A percentile compares a stretch with the other conserved stretches of the same genome.
Conservation (phyloP, 2,888 invertebrate species). For the Nomada lathburiana region DNA sequence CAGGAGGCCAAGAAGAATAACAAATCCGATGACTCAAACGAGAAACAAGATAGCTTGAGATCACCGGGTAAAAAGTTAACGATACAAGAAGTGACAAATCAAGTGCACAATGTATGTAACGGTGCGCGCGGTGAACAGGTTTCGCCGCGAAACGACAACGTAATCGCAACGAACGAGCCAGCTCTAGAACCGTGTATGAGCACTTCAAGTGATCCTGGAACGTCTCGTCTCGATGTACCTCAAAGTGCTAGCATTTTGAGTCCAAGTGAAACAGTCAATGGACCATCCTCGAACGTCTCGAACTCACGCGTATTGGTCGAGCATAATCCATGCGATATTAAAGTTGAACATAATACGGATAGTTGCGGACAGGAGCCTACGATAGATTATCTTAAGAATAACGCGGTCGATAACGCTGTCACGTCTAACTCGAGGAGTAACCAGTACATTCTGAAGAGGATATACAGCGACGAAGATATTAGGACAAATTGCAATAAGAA, state of each 20-base stretch:
- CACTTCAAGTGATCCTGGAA: conserved; percentile 1
- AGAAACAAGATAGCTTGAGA: conserved; percentile 6
- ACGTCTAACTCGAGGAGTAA: conserved; percentile 23
- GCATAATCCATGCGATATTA: conserved; percentile 31
- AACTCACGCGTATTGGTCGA: conserved; percentile 9
- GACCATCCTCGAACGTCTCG: neutral
- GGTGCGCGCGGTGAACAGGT: neutral
- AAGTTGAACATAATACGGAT: conserved; percentile 34
- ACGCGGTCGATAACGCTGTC: conserved; percentile 31
- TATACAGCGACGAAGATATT: conserved; percentile 57
- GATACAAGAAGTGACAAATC: conserved; percentile 9
- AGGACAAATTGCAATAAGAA: conserved; percentile 46
- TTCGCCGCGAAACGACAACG: conserved; percentile 2
- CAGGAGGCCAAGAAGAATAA: conserved; percentile 31
- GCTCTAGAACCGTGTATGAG: conserved; percentile 16
- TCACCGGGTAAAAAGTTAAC: conserved; percentile 29
- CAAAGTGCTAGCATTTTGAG: conserved; percentile 9
- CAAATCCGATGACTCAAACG: neutral
- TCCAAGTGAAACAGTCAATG: neutral
- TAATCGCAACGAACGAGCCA: conserved; percentile 16
- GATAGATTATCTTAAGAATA: conserved; percentile 39
- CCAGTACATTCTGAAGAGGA: conserved; percentile 60
- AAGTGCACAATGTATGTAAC: neutral
- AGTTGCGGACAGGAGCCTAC: conserved; percentile 27
- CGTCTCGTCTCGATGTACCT: conserved; percentile 13